Evolutionary conservation across 2,113 vertebrate genomes (phyloP).

Genomic region (Lasiurus borealis): DNA sequence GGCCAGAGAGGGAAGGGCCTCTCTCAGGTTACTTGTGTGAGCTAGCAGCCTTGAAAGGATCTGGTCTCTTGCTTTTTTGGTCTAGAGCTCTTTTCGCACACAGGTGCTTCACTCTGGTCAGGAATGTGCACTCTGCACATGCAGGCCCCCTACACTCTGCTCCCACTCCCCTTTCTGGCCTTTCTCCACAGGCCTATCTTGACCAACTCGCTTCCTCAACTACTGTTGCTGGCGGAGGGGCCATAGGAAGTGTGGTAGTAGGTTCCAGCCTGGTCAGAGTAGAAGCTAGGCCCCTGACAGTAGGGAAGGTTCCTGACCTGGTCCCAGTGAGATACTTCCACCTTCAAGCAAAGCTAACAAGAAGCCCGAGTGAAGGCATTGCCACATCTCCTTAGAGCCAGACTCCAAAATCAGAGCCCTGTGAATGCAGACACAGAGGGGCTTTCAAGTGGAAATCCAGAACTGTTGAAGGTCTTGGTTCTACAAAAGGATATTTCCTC

Average conservation of each 20-base stretch:
- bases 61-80: neutral
- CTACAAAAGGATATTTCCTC: conserved; percentile 40
- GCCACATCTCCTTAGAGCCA: conserved; percentile 11
- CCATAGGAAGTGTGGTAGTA: neutral
- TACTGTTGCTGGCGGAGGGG: neutral
- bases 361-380: neutral
- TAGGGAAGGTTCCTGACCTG: neutral
- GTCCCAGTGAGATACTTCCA: neutral
- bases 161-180: neutral
- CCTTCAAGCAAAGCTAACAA: neutral
- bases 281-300: neutral
- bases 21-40: neutral
- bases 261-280: neutral
- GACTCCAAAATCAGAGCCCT: neutral
- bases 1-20: neutral
- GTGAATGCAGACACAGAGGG: neutral
- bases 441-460: conserved; percentile 58
- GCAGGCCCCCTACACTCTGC: neutral
- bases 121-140: neutral
- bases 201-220: neutral
- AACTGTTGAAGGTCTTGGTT: neutral
- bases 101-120: neutral
- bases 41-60: neutral
- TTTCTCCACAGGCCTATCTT: neutral
- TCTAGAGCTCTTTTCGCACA: neutral